Evolutionary conservation across 2,888 invertebrate species (phyloP).

Genomic region (Gymnoscelis rufifasciata): DNA sequence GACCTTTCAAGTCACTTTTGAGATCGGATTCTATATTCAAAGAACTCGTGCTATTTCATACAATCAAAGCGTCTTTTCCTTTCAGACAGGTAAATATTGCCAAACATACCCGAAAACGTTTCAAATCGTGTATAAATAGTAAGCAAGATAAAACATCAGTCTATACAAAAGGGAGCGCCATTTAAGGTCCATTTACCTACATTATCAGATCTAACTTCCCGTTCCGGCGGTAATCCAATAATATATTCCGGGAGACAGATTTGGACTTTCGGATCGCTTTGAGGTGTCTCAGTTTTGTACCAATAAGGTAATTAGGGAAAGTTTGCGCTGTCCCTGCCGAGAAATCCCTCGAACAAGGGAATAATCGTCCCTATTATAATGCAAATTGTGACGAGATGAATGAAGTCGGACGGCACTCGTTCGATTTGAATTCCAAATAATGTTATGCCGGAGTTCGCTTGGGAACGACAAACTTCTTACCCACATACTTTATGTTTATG

Average conservation of each 20-base stretch:
- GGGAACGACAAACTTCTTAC: conserved; percentile 42
- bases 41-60: no score
- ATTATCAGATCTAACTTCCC: conserved; percentile 32
- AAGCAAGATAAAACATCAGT: conserved; percentile 10
- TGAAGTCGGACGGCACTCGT: conserved; percentile 42
- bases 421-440: conserved; percentile 59
- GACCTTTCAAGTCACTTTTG: no score
- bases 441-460: conserved; percentile 53
- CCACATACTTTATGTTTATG: conserved; percentile 48
- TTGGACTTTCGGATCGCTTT: conserved; percentile 45
- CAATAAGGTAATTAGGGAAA: conserved; percentile 54
- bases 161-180: conserved; percentile 11
- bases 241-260: conserved; percentile 32
- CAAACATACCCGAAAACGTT: background rate
- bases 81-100: no score
- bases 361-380: conserved; percentile 69
- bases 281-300: conserved; percentile 46
- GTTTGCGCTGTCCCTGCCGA: conserved; percentile 45
- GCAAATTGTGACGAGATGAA: conserved; percentile 60
- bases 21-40: no score
- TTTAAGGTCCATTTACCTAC: conserved; percentile 26
- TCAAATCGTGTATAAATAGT: conserved; percentile 10
- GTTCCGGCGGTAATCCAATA: conserved; percentile 37
- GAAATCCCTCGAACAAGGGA: conserved; percentile 63
- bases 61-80: no score